phyloP scores from a whole-genome alignment of 2,113 vertebrate genomes.

The Trochalopteron elliotii region DNA sequence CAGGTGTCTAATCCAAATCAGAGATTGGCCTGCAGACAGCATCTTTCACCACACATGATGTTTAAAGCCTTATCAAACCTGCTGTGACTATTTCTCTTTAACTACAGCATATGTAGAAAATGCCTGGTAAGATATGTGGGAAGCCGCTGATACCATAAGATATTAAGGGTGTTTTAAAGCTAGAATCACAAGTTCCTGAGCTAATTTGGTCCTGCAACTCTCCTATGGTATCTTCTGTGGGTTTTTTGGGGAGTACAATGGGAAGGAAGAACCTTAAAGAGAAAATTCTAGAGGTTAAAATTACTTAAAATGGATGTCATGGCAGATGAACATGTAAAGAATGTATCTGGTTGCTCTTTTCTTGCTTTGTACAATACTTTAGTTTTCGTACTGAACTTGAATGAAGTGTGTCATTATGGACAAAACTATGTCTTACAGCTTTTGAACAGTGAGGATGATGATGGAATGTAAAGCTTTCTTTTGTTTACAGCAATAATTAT shows the following conservation, averaged over 20 bases:
- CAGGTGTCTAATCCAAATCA: not conserved
- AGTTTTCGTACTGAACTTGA: not conserved
- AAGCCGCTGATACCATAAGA: not conserved
- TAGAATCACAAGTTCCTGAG: not conserved
- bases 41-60: rapidly evolving
- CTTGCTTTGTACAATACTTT: not conserved
- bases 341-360: not conserved
- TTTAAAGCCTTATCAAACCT: not conserved
- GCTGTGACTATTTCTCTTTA: not conserved
- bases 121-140: not conserved
- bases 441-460: not conserved
- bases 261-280: not conserved
- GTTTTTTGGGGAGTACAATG: not conserved
- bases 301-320: not conserved
- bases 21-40: not conserved
- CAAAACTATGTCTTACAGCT: not conserved
- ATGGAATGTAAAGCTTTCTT: not conserved
- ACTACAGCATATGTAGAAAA: not conserved
- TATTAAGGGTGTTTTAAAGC: not conserved
- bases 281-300: not conserved
- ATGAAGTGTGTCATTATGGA: not conserved
- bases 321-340: not conserved
- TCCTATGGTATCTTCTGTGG: rapidly evolving
- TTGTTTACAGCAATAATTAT: not conserved
- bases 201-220: not conserved